phyloP scores from a whole-genome alignment of 1,140 invertebrate species.

The Caenorhabditis brenneri region DNA sequence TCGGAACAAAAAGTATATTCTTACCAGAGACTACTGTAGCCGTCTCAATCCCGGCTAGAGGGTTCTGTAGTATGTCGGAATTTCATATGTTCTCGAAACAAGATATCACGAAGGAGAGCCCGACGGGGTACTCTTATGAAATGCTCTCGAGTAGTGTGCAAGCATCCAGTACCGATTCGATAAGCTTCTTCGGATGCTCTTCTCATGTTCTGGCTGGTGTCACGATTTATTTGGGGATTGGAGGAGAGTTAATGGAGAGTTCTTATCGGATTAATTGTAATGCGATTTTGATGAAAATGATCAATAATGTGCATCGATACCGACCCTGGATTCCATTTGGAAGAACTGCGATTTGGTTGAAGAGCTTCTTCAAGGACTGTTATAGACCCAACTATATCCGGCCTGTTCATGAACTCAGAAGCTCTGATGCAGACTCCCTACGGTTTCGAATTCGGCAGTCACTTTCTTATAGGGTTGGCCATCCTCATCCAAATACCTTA shows the following conservation, averaged over 20 bases:
- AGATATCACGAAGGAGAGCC: neutral
- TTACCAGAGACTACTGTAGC: conserved; percentile 9
- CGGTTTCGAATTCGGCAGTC: neutral
- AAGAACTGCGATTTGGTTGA: neutral
- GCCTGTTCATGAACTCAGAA: neutral
- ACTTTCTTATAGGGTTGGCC: neutral
- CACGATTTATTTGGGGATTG: conserved; percentile 16
- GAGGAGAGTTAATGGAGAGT: conserved; percentile 6
- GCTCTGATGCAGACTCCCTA: neutral
- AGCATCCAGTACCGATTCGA: neutral
- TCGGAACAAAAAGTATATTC: conserved; percentile 5
- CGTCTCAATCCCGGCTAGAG: neutral
- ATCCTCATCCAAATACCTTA: too few species aligned
- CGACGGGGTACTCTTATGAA: neutral
- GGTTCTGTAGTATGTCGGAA: conserved; percentile 26
- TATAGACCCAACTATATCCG: neutral
- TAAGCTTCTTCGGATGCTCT: neutral
- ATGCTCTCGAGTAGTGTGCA: conserved; percentile 22
- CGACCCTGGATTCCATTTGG: conserved; percentile 11
- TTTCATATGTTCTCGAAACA: conserved; percentile 19
- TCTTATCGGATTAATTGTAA: conserved; percentile 9
- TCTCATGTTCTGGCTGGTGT: neutral
- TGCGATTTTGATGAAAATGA: conserved; percentile 17
- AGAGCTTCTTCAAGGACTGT: neutral
- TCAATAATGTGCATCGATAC: conserved; percentile 1